A percentile compares a stretch with the other conserved stretches of the same genome.
Evolutionary conservation across 2,888 invertebrate species (phyloP).

Genomic region (Parapristionchus giblindavisi): DNA sequence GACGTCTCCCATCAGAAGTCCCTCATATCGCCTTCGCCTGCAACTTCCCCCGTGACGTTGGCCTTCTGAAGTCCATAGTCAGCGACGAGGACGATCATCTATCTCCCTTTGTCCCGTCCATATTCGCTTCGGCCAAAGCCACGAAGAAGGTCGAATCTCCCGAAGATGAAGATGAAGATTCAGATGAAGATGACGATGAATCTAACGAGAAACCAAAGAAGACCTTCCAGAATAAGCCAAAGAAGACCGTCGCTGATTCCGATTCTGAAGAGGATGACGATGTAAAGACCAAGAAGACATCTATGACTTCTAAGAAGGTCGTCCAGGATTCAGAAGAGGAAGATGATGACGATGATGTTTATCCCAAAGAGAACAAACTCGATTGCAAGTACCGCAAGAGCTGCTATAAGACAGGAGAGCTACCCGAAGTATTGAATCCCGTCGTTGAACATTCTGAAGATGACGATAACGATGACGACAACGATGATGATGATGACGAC

Average conservation of each 20-base stretch:
- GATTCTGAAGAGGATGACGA: slow-evolving; percentile 36
- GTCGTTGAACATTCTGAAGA: slow-evolving; percentile 39
- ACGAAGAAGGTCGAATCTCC: neutral
- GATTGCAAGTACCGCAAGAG: slow-evolving; percentile 57
- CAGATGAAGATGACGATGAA: slow-evolving; percentile 41
- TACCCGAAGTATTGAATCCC: slow-evolving; percentile 44
- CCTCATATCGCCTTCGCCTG: slow-evolving; percentile 24
- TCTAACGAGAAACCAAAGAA: slow-evolving; percentile 19
- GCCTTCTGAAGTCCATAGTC: too few relatives aligned
- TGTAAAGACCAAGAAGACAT: too few relatives aligned
- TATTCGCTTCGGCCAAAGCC: slow-evolving; percentile 21
- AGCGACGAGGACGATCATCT: too few relatives aligned
- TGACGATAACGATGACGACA: slow-evolving; percentile 34
- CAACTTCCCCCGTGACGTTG: neutral
- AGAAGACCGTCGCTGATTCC: neutral
- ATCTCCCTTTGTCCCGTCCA: neutral
- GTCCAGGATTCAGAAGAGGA: slow-evolving; percentile 39
- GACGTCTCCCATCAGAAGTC: slow-evolving; percentile 14
- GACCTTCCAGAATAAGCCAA: slow-evolving; percentile 34
- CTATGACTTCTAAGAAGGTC: too few relatives aligned
- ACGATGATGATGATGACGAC: slow-evolving; percentile 42
- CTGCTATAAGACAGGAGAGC: slow-evolving; percentile 55
- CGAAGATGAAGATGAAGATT: slow-evolving; percentile 40
- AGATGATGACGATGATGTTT: slow-evolving; percentile 40
- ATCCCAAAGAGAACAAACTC: neutral